phyloP scores from a whole-genome alignment of 1,140 invertebrate species.

The Reticulitermes speratus region DNA sequence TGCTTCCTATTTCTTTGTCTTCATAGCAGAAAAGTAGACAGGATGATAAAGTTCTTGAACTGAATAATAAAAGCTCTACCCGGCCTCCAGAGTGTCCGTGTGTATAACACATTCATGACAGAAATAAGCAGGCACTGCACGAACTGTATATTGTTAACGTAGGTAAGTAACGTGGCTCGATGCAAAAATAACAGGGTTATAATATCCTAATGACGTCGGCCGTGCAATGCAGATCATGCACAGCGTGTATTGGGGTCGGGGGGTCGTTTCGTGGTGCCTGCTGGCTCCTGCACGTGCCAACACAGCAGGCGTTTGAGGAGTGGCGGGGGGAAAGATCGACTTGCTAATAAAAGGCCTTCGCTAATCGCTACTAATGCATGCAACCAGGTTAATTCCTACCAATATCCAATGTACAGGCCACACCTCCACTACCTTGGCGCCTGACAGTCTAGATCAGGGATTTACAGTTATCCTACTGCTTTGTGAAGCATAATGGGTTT shows the following conservation, averaged over 20 bases:
- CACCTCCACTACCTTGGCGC: background rate
- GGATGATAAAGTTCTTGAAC: too few species aligned
- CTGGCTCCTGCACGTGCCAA: background rate
- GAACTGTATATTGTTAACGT: background rate
- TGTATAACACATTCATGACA: background rate
- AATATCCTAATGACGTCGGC: background rate
- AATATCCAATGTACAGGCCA: background rate
- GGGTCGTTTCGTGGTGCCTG: background rate
- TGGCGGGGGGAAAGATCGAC: background rate
- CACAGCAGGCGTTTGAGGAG: background rate
- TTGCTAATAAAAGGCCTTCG: background rate
- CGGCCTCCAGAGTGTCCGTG: too few species aligned
- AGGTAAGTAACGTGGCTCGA: background rate
- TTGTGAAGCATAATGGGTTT: too few species aligned
- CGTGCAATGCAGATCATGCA: background rate
- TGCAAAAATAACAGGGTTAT: background rate
- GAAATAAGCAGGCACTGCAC: background rate
- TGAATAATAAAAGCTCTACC: too few species aligned
- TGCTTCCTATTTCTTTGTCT: too few species aligned
- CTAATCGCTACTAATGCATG: background rate
- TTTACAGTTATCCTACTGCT: background rate
- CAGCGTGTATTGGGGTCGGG: background rate
- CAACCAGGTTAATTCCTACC: background rate
- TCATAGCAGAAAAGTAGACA: too few species aligned
- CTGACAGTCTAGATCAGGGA: background rate